Evolutionary conservation across 2,888 invertebrate species (phyloP), one percentile per base, ranked within the genome.

Genomic region (Chymomyza caudatula): DNA sequence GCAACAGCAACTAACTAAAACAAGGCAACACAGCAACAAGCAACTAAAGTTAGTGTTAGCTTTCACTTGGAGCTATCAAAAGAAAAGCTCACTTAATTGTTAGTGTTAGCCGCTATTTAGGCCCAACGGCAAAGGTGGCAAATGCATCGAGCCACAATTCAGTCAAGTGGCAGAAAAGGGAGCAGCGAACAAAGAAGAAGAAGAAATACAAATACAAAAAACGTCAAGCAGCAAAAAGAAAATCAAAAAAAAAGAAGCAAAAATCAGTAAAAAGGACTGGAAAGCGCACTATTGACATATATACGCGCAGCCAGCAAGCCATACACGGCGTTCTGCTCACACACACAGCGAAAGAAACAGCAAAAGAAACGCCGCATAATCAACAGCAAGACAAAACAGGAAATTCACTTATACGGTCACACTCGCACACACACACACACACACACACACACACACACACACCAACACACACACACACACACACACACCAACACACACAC

Each of bases 231-330:
- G 70, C 22, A 56, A 67, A 63, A 44, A 37, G 44, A 44, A 55
- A 57, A 56, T n/a, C n/a, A 13, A 44, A 58, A 59, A 60, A 51
- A 52, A 42, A 66, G 69, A 69, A 11, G 20, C 3, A 25, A 55
- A 56, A 37, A 37, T 37, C 67, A 74, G 64, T 65, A 58, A 74
- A 51, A 71, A 69, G 74, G 69, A 82, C 81, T 88, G 89, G 88
- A 89, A 89, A 88, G 88, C 78, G 83, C 89, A 89, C 88, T 88
- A 88, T 89, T 88, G 88, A 88, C 88, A 88, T 87, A 88, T 76
- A 88, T 84, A 87, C 76, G 85, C 78, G 82, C 73, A 76, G n/a
- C n/a, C n/a, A n/a, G n/a, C n/a, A n/a, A n/a, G n/a, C n/a, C 64
- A 42, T 15, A 62, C 63, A 43, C 64, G 70, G n/a, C n/a, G n/a